These are phyloP conservation scores for Eidolon helvum DNA, from an alignment of 2,113 vertebrate genomes.

Conservation along the genomic window DNA sequence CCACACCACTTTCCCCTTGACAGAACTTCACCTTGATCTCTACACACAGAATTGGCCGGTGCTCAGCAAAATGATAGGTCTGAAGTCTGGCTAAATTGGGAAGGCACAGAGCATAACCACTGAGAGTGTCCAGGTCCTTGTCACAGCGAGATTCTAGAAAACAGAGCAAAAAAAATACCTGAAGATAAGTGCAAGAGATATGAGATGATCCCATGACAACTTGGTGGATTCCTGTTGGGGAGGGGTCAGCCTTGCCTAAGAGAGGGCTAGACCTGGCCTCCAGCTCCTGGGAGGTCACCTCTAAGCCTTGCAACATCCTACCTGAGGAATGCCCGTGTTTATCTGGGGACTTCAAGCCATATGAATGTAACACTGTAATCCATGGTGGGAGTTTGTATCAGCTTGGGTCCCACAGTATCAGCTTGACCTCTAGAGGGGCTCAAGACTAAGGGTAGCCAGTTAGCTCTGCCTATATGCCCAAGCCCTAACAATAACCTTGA, in stretches of 20 bases:
- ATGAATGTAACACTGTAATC: background rate
- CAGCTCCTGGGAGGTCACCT: background rate
- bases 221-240: background rate
- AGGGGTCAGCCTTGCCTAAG: background rate
- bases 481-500: background rate
- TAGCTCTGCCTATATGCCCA: background rate
- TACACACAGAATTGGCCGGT: conserved; percentile 92
- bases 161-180: background rate
- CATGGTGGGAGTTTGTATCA: too few relatives aligned
- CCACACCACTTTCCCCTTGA: background rate
- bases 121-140: conserved; percentile 96
- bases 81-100: conserved; percentile 94
- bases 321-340: background rate
- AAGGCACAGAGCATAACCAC: conserved; percentile 96
- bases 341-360: background rate
- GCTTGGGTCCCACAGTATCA: background rate
- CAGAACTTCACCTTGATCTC: conserved; percentile 93
- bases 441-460: background rate
- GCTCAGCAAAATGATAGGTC: conserved; percentile 86
- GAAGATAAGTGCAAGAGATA: background rate
- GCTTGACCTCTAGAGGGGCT: background rate
- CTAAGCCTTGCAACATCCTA: background rate
- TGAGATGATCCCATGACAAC: rapidly evolving
- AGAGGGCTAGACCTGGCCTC: background rate
- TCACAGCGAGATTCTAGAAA: conserved; percentile 93